Evolutionary conservation across 2,888 invertebrate species (phyloP).

Genomic region (Cataglyphis albicans): DNA sequence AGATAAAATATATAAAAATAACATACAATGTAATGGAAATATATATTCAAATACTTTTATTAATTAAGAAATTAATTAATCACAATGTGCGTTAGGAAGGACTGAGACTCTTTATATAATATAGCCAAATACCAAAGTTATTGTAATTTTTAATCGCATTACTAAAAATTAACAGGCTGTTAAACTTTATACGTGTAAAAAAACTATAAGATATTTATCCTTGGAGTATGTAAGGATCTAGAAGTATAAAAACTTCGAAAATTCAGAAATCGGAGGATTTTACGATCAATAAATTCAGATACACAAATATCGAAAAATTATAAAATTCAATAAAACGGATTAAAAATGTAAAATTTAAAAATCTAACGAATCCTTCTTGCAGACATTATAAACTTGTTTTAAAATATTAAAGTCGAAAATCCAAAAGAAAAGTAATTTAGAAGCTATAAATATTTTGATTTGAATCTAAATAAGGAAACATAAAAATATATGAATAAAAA

Average conservation of each 20-base stretch:
- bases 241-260: slow-evolving; percentile 26
- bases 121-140: slow-evolving; percentile 77
- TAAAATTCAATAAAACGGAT: neutral
- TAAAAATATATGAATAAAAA: neutral
- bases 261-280: neutral
- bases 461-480: neutral
- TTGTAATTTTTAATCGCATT: slow-evolving; percentile 67
- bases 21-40: slow-evolving; percentile 56
- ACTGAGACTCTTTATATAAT: slow-evolving; percentile 70
- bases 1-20: slow-evolving; percentile 45
- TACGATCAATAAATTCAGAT: neutral
- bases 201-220: slow-evolving; percentile 29
- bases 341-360: slow-evolving; percentile 13
- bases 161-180: slow-evolving; percentile 52
- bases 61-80: slow-evolving; percentile 54
- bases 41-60: slow-evolving; percentile 56
- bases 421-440: neutral
- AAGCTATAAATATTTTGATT: neutral
- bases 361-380: neutral
- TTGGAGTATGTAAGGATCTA: slow-evolving; percentile 28
- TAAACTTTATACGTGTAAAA: slow-evolving; percentile 20
- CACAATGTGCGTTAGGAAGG: slow-evolving; percentile 62
- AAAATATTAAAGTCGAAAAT: neutral
- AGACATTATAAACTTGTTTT: neutral
- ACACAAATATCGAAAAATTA: neutral